Percentiles rank a stretch among this genome's conserved stretches.
phyloP scores from a whole-genome alignment of 1,140 invertebrate species.

The Neomicropteryx cornuta region DNA sequence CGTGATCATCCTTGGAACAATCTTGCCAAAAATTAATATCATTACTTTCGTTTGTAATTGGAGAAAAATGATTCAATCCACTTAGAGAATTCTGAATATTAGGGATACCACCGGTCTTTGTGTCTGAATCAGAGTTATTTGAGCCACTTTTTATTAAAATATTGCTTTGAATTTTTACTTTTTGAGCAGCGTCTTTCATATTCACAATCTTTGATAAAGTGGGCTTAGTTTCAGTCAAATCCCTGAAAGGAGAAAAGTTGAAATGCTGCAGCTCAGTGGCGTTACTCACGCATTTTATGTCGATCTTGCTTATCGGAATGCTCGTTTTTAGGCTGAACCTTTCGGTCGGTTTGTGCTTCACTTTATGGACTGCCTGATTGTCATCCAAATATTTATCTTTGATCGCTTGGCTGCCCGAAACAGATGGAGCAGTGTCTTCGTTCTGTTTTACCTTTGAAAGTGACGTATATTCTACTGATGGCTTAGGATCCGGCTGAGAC shows the following conservation, averaged over 20 bases:
- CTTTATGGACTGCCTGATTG: slow-evolving; percentile 2
- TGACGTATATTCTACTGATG: too few species aligned
- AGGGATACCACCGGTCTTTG: too few species aligned
- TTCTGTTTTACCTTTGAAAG: too few species aligned
- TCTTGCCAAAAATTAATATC: too few species aligned
- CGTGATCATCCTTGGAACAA: too few species aligned
- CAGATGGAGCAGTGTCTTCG: too few species aligned
- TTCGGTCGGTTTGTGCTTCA: slow-evolving; percentile 26
- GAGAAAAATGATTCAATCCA: too few species aligned
- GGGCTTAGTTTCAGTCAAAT: background rate
- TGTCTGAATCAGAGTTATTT: too few species aligned
- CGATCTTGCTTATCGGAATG: slow-evolving; percentile 36
- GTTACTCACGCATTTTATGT: slow-evolving; percentile 30
- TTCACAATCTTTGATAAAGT: too few species aligned
- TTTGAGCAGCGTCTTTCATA: slow-evolving; percentile 16
- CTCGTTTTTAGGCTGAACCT: slow-evolving; percentile 35
- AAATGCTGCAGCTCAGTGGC: slow-evolving; percentile 20
- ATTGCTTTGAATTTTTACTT: slow-evolving; percentile 32
- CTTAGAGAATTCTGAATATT: too few species aligned
- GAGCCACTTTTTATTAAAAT: slow-evolving; percentile 25
- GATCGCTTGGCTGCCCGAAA: slow-evolving; percentile 1
- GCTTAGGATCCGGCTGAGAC: too few species aligned
- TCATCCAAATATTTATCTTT: slow-evolving; percentile 3
- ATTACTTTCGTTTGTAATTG: too few species aligned
- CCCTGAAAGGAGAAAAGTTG: slow-evolving; percentile 12